Percentiles rank a stretch among this genome's conserved stretches.
phyloP scores from a whole-genome alignment of 2,113 vertebrate genomes.

The Cyphomyrus discorhynchus region DNA sequence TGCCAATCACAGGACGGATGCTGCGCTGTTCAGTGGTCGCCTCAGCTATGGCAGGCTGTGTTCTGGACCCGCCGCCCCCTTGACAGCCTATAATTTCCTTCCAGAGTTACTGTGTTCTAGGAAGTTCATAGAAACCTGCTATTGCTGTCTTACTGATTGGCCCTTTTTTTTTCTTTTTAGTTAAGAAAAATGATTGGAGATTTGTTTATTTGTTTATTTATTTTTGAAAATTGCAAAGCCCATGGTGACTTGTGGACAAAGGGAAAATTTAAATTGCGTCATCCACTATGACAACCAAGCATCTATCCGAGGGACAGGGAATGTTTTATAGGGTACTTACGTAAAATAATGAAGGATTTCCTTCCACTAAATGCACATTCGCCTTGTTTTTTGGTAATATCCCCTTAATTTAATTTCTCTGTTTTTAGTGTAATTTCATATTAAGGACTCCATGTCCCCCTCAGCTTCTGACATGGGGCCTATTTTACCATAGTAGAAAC shows the following conservation, averaged over 20 bases:
- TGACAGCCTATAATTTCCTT: conserved; percentile 49
- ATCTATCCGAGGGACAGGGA: background rate
- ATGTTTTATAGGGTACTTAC: background rate
- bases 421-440: background rate
- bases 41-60: conserved; percentile 42
- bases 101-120: conserved; percentile 37
- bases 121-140: conserved; percentile 13
- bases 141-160: background rate
- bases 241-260: conserved; percentile 15
- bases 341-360: background rate
- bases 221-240: conserved; percentile 10
- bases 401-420: background rate
- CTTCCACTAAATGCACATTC: background rate
- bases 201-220: background rate
- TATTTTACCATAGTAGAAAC: conserved; percentile 8
- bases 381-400: background rate
- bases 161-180: background rate
- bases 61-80: conserved; percentile 31
- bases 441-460: background rate
- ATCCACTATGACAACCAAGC: conserved; percentile 18
- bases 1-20: conserved; percentile 24
- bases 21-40: conserved; percentile 37
- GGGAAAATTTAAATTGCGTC: conserved; percentile 35
- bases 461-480: background rate
- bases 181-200: conserved; percentile 2